Evolutionary conservation across 2,888 invertebrate species (phyloP), one percentile per base, ranked within the genome.

Genomic region (Hartigia nigra): DNA sequence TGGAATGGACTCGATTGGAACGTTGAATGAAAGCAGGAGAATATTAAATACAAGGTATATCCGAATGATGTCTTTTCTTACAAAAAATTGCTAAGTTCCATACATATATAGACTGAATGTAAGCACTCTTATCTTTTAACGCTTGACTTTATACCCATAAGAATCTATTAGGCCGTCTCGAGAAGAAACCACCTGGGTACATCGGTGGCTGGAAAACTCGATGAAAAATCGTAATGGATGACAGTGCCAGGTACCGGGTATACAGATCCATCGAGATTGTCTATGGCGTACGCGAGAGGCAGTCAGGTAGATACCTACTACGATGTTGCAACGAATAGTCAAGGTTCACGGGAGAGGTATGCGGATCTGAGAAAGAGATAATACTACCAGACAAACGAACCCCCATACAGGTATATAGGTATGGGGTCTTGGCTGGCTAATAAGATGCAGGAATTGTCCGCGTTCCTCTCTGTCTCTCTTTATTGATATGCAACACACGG

Each of bases 311-410:
- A 32, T 32, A 72, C 72, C 72, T 72, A 72, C 31, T 32, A 80
- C 81, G 81, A 80, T 77, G 82, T 78, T 78, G 78, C 81, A 80
- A 81, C 77, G 81, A 86, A 87, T 83, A 85, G 86, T 84, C 87
- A 85, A 88, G 88, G 88, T 87, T 88, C 86, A 86, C 85, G 84
- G 83, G 84, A 88, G 83, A 86, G 88, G 87, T 87, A 88, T 87
- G 88, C 88, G 88, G 88, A 88, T 87, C 87, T 84, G 81, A 78
- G 81, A 81, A 81, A 79, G 82, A 83, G 87, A 88, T 87, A 85
- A 79, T 84, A 82, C 80, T 79, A 12, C 14, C 72, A 32, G 72
- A 72, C 72, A 72, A 72, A 31, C 72, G 31, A 72, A 72, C 72
- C 32, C 32, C 31, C 12, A 23, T 31, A 31, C 31, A 32, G n/a